Base-by-base conservation (phyloP, 2,113 vertebrate genomes). In the Lucifuga dentata region DNA sequence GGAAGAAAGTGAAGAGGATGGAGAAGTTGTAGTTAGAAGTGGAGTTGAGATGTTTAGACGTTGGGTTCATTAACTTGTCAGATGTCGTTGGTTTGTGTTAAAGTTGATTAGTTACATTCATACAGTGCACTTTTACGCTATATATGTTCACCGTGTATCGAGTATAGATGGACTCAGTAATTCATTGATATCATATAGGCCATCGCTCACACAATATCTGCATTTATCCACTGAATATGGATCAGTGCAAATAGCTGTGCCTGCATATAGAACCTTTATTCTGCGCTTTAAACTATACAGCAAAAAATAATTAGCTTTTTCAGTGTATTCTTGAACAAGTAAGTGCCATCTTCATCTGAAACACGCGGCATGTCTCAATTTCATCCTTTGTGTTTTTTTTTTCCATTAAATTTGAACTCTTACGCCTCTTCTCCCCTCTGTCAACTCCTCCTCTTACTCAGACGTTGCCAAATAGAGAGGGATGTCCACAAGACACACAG, bases 381-480 rank as follows among this genome's bases (percentile, higher is more conserved):
- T 29, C 26, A 3, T 29, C 7, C 26, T 7, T 29, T 29, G n/a
- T n/a, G n/a, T 68, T 63, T 36, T 11, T 2, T 63, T 66, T 61
- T 63, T 44, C 15, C 44, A 72, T 45, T 33, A n/a, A 43, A 62
- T 49, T 13, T 76, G 23, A 65, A 5, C 33, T 41, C 51, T 29
- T 19, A 12, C 52, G 64, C 44, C 48, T 57, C 40, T 15, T 76
- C 46, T 17, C 23, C 13, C 26, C 33, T 50, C 55, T 46, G 60
- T 67, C 62, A 52, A 48, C 53, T 86, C 67, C 49, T 51, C 40
- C 88, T 77, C 57, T 39, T 56, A 61, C 38, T 32, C 29, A 77
- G 80, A 80, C 44, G 35, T 89, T 87, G 86, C 89, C 89, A 91
- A 91, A 90, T 75, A 62, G 48, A 58, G 51, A 76, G 33, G 39